Conservation (phyloP, 1,140 invertebrate species). For the Paracyclopina nana region DNA sequence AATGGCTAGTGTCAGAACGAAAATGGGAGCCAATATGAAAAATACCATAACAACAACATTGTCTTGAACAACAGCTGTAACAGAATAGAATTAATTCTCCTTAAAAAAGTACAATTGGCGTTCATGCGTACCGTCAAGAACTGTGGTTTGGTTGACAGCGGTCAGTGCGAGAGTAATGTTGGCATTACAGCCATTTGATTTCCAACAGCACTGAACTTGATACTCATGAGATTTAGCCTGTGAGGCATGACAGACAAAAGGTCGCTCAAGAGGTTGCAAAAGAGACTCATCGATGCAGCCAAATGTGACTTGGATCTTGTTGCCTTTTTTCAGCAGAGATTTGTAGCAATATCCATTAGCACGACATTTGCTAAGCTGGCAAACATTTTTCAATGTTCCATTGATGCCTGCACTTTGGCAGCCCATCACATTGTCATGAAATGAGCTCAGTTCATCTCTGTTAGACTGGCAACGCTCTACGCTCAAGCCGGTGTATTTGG, state of each 20-base stretch:
- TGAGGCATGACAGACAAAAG: constrained; percentile 3
- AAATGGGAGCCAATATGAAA: neutral
- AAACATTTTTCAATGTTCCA: no score
- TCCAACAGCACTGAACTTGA: neutral
- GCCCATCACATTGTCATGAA: no score
- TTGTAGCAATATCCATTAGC: no score
- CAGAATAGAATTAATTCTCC: neutral
- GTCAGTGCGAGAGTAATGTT: constrained; percentile 7
- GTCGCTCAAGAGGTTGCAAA: constrained; percentile 1
- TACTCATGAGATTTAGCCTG: neutral
- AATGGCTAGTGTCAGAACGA: neutral
- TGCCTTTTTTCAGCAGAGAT: no score
- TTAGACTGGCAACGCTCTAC: no score
- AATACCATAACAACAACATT: neutral
- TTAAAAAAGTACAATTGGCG: neutral
- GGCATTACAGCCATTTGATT: constrained; percentile 2
- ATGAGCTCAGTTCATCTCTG: no score
- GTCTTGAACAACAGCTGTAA: neutral
- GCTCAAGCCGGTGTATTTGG: no score
- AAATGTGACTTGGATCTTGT: no score
- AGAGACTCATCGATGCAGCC: neutral
- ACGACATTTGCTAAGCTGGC: no score
- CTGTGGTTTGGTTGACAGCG: no score
- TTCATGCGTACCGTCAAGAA: constrained; percentile 1
- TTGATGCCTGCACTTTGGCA: no score